Base-by-base conservation (phyloP, 2,113 vertebrate genomes). In the Petrocephalus zakoni region DNA sequence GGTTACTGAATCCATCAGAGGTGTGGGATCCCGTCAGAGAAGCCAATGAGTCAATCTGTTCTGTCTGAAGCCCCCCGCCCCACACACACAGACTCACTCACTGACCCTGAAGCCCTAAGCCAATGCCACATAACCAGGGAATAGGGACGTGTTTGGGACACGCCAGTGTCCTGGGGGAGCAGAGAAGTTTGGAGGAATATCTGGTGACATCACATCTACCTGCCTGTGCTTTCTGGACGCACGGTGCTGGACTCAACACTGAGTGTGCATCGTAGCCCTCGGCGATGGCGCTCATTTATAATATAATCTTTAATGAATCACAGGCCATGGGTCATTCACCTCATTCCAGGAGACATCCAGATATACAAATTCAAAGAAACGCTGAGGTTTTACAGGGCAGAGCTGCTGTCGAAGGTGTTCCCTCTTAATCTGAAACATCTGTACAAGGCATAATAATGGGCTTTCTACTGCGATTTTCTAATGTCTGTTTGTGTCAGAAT, bases 311-410 rank as follows among this genome's bases (percentile, higher is more conserved):
- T 47, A n/a, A 42, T 37, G 17, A 82, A 11, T 47, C 21, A 13
- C 21, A 21, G 19, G 46, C 19, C 81, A 83, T 22, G n/a, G 8
- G 81, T 46, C 21, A 19, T 42, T n/a, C n/a, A 9, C 1, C 21
- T 49, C 46, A 49, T 90, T 90, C 90, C 93, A 89, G 91, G 91
- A 93, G 88, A 89, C 89, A 92, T 91, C 92, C 51, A 91, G 92
- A 91, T 91, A 90, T 92, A 89, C 91, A 90, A 92, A 93, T 92
- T 88, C 91, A 91, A 88, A 42, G 3, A 88, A 92, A 21, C 93
- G 92, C 92, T 88, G 93, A 93, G 91, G 93, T 91, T 94, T 78
- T 94, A 93, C 92, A 93, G 88, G 88, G 92, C 90, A 90, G 92
- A 91, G 89, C 90, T 88, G 55, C 88, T 89, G 89, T 92, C 91